These are phyloP conservation scores for Strix aluco DNA, from an alignment of 2,113 vertebrate genomes.

Conservation along the genomic window DNA sequence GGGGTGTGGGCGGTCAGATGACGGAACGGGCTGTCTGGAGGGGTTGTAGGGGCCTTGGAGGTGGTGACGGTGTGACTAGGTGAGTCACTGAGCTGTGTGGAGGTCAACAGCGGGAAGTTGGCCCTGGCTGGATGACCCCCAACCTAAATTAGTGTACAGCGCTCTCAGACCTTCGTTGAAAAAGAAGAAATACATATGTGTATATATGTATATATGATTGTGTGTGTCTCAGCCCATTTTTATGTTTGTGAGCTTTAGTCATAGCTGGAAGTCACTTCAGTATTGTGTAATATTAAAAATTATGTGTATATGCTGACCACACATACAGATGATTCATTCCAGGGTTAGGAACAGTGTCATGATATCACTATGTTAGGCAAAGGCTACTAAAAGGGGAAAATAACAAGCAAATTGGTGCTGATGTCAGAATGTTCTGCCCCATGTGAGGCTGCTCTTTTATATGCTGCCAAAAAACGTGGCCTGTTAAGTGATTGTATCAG, in stretches of 20 bases:
- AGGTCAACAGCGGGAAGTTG: background rate
- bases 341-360: background rate
- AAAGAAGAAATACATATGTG: background rate
- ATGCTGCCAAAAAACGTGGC: background rate
- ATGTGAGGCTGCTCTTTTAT: background rate
- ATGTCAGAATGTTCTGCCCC: background rate
- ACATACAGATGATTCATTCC: accelerated
- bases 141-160: accelerated
- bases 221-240: too few relatives aligned
- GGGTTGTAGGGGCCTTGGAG: background rate
- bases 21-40: accelerated
- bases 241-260: background rate
- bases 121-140: background rate
- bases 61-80: too few relatives aligned
- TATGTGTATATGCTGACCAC: background rate
- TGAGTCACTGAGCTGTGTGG: background rate
- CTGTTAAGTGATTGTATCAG: background rate
- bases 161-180: background rate
- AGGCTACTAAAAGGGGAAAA: background rate
- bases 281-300: background rate
- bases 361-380: background rate
- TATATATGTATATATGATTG: background rate
- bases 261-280: background rate
- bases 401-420: background rate
- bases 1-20: background rate